Evolutionary conservation across 1,140 invertebrate species (phyloP).

Genomic region (Ctenoplectra terminalis): DNA sequence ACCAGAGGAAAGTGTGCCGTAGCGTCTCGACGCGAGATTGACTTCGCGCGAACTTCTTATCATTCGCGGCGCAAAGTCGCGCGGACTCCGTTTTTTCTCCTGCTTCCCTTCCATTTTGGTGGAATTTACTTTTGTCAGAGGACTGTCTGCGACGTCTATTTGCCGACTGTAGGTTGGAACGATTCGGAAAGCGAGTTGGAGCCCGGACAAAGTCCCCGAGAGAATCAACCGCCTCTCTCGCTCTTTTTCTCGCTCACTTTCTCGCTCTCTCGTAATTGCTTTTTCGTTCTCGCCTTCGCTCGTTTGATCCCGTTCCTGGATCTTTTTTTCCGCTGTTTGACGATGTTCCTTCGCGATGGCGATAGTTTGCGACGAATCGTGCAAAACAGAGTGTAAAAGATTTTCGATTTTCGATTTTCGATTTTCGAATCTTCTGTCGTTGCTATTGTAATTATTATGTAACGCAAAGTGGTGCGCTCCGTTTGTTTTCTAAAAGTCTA

Average conservation of each 20-base stretch:
- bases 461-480: no score
- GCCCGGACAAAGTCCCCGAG: slow-evolving; percentile 33
- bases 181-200: slow-evolving; percentile 32
- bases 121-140: slow-evolving; percentile 49
- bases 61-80: slow-evolving; percentile 42
- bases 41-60: slow-evolving; percentile 58
- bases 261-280: slow-evolving; percentile 28
- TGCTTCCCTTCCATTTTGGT: slow-evolving; percentile 4
- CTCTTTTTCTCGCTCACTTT: background rate
- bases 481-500: no score
- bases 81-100: background rate
- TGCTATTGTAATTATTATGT: no score
- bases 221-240: slow-evolving; percentile 4
- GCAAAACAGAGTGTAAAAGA: background rate
- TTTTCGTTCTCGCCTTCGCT: slow-evolving; percentile 34
- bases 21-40: slow-evolving; percentile 45
- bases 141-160: slow-evolving; percentile 47
- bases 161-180: slow-evolving; percentile 37
- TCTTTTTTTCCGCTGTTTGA: background rate
- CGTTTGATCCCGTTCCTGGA: background rate
- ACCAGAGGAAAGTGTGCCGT: slow-evolving; percentile 28
- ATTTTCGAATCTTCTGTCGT: no score
- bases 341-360: background rate
- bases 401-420: no score
- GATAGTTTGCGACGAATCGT: background rate